Evolutionary conservation across 2,797 vertebrate genomes (phyloP), one percentile per base, ranked within the genome.

Genomic region (Lerista edwardsae): DNA sequence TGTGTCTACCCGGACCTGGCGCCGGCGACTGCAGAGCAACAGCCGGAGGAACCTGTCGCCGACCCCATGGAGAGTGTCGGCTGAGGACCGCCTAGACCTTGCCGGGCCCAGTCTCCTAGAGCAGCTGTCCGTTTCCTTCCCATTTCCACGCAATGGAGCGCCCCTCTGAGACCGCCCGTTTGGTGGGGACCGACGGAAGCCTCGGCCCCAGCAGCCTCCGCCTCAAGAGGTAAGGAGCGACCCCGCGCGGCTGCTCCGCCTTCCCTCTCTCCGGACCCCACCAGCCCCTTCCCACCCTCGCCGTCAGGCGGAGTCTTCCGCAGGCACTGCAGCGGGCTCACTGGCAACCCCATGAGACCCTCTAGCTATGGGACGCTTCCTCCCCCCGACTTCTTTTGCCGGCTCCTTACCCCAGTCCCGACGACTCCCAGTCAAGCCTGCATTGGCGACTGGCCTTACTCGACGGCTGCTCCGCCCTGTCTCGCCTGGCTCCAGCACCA

Each of bases 221-320:
- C 27, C 79, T 96, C 85, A 93, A 96, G 93, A 96, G 95, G 95
- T 95, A 94, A 92, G 84, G 31, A 27, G 6, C 8, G 19, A 1
- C 31, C 62, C 77, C 78, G 65, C 29, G 47, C 19, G 8, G 36
- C 31, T 15, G 44, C 51, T 8, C 23, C 12, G 17, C 59, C 9
- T 44, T 44, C n/a, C n/a, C n/a, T n/a, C n/a, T n/a, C n/a, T n/a
- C n/a, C n/a, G 6, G 84, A 25, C 21, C 29, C 10, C 72, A n/a
- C n/a, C 44, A 7, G 4, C 1, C 44, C 71, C n/a, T 10, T 51
- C 47, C 47, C 47, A 9, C 12, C 27, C 1, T 3, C 7, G 25
- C 8, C 14, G 11, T 3, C n/a, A 57, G 21, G 55, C n/a, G 31
- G 29, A 65, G 51, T 15, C 51, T 19, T 19, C 3, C 29, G 62